Evolutionary conservation across 2,797 vertebrate species (phyloP), one percentile per base, ranked within the genome.

Genomic region (Gadopsis marmoratus): DNA sequence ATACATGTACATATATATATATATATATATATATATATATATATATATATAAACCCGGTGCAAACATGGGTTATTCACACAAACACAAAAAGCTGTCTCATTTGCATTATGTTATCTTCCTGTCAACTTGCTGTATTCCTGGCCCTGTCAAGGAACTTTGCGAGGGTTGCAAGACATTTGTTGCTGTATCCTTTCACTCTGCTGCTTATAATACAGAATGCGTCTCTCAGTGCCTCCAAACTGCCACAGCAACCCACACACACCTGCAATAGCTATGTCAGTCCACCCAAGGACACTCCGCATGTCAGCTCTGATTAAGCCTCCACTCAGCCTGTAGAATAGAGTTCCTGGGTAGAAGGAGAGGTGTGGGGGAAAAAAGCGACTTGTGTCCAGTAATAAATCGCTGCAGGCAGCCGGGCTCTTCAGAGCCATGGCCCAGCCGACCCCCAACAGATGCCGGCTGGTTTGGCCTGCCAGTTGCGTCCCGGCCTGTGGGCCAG

Each of bases 301-400:
- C 88, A 73, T 82, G 89, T 93, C 92, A 89, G 78, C 80, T 91
- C 86, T 92, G 92, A 94, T 93, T 93, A 94, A 88, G 89, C 82
- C 83, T 86, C 74, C 88, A 78, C 84, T 90, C 82, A 79, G 89
- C 88, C 79, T 69, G 78, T 62, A 84, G 86, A 88, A 91, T 81
- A 89, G 84, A 90, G 83, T 86, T 91, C 87, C 91, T 84, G 71
- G 83, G 47, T 74, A 19, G 78, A 70, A 74, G 58, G 58, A 26
- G 65, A 26, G 65, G 73, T 33, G 81, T 10, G 64, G 67, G 60
- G 70, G 63, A 39, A 69, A 85, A 90, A 84, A 85, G 86, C 60
- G 67, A 91, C 91, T 91, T 90, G 85, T 83, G 84, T 83, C 88
- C 85, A 74, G 83, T 92, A 92, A 94, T 95, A 94, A 94, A 94